A percentile compares a stretch with the other conserved stretches of the same genome.
phyloP scores from a whole-genome alignment of 2,888 invertebrate species.

The Agrilus mali region DNA sequence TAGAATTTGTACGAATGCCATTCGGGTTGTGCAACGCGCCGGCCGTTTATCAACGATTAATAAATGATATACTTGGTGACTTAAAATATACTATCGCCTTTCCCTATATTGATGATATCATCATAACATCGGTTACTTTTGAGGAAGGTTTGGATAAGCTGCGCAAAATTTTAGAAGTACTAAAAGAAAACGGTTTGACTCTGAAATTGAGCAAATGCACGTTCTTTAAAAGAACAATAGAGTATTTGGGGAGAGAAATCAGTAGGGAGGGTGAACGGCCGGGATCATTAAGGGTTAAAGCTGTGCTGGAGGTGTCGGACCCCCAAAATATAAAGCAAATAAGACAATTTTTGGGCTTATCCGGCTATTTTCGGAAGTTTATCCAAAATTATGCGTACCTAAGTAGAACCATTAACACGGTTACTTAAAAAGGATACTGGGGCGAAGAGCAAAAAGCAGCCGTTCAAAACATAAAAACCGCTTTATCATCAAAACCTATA shows the following conservation, averaged over 20 bases:
- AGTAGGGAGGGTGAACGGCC: constrained; percentile 16
- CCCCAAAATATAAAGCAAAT: constrained; percentile 17
- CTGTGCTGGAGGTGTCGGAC: constrained; percentile 17
- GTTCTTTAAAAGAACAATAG: constrained; percentile 16
- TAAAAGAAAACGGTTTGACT: constrained; percentile 10
- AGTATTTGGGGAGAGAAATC: constrained; percentile 20
- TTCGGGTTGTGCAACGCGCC: too few relatives aligned
- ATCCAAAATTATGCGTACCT: too few relatives aligned
- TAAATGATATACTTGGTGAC: too few relatives aligned
- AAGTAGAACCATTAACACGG: constrained; percentile 13
- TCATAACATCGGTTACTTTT: background rate
- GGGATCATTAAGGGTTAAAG: constrained; percentile 14
- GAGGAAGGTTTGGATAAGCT: background rate
- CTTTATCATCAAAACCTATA: constrained; percentile 8
- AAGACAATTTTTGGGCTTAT: constrained; percentile 21
- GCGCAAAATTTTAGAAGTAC: background rate
- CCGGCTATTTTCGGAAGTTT: constrained; percentile 19
- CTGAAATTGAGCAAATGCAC: constrained; percentile 21
- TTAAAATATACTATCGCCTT: too few relatives aligned
- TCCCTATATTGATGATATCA: too few relatives aligned
- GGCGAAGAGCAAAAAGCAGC: constrained; percentile 4
- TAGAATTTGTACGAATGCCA: too few relatives aligned
- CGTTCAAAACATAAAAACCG: constrained; percentile 6
- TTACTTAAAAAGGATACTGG: too few relatives aligned
- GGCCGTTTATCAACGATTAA: too few relatives aligned